Base-by-base conservation (phyloP, 1,140 invertebrate genomes). In the Berghia stephanieae region DNA sequence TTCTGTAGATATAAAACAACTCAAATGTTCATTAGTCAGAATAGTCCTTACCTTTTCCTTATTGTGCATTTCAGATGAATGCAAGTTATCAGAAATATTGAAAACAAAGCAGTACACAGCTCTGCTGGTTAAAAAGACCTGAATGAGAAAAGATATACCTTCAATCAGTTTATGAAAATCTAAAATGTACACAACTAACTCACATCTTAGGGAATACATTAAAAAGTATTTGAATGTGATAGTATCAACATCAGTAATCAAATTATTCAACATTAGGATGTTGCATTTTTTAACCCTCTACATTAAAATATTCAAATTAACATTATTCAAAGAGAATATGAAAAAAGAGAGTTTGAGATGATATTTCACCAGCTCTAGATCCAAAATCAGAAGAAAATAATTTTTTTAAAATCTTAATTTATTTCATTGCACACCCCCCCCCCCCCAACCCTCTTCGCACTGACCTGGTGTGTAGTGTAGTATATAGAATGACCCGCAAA, bases 101-200 rank as follows among this genome's bases (percentile, higher is more conserved):
- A 90, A 89, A 27, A 90, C 89, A 79, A 90, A 85, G 21, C 90
- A 75, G 73, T 90, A 90, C 44, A 90, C 84, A 77, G 89, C 88
- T 82, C 89, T 78, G n/a, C 84, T 82, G 18, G 89, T 86, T 16
- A 90, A 80, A 76, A 90, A 89, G 16, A 90, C 82, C 89, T 90
- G 83, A 24, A 84, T 82, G 75, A 71, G 13, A 77, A 80, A 73
- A 79, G 46, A 68, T 21, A 13, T 18, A 63, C 16, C 8, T 16
- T 13, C 27, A 10, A 63, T 27, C 16, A 10, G 27, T 63, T 10
- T 10, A 13, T 21, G 27, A 18, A 73, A 75, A n/a, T n/a, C n/a
- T n/a, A n/a, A n/a, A n/a, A n/a, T n/a, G n/a, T n/a, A n/a, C n/a
- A n/a, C n/a, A n/a, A n/a, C n/a, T n/a, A n/a, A n/a, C n/a, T n/a